Evolutionary conservation across 2,888 invertebrate genomes (phyloP), one percentile per base, ranked within the genome.

Genomic region (Scaeva pyrastri): DNA sequence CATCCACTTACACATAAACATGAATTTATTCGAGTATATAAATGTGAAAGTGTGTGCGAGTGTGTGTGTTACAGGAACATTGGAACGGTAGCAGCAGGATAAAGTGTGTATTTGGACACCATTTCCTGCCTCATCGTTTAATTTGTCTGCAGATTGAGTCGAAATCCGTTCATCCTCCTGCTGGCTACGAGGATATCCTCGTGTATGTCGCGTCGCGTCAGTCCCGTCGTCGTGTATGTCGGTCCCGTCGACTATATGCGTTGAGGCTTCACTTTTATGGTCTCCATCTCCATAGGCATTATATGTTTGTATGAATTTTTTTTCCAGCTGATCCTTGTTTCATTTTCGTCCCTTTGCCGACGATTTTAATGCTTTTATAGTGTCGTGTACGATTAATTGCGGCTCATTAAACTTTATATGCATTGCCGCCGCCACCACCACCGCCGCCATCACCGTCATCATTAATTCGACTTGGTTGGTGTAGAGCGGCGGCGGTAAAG

Each of bases 341-440:
- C 36, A 50, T 48, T 36, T 52, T 36, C 52, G 19, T 68, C 68
- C 52, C 16, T 52, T 68, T n/a, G n/a, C 52, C 39, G 14, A 45
- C 48, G 26, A 71, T 74, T 82, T 88, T 76, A 81, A 75, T 80
- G 85, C 89, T 89, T 90, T 90, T 90, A 91, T 90, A 89, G 90
- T 90, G 89, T 89, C 87, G 90, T 91, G 90, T 90, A 91, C 91
- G 91, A 92, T 92, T 92, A 92, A 92, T 92, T 92, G 92, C 91
- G 90, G 90, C 91, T 91, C 92, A 92, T 92, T 92, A 91, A 91
- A 91, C 91, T 92, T 92, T 91, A 91, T 92, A 90, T 89, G 90
- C 82, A 86, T 74, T 77, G 77, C 78, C 52, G 50, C 78, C 78
- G 45, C 48, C 56, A n/a, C 36, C 21, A 36, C 52, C 45, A 52